Conservation (phyloP, 2,888 invertebrate species). For the Nemapogon koenigi region DNA sequence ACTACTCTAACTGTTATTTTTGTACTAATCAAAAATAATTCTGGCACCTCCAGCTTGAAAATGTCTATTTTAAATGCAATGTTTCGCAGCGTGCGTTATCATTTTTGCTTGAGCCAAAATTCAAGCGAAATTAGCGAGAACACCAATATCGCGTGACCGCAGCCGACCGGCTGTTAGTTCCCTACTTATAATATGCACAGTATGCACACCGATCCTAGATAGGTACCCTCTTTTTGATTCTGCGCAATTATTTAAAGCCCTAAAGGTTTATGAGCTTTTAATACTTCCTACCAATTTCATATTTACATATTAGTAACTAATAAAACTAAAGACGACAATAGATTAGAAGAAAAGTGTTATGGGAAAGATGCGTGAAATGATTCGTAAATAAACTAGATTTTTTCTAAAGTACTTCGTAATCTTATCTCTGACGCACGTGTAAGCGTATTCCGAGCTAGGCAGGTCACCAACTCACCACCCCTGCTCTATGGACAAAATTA, state of each 20-base stretch:
- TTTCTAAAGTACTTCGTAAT: too few relatives aligned
- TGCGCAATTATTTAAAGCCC: slow-evolving; percentile 2
- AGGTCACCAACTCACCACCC: too few relatives aligned
- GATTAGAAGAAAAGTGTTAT: too few relatives aligned
- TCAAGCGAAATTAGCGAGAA: slow-evolving; percentile 9
- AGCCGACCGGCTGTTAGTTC: slow-evolving; percentile 20
- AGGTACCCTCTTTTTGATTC: slow-evolving; percentile 6
- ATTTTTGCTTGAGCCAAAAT: slow-evolving; percentile 18
- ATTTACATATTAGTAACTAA: too few relatives aligned
- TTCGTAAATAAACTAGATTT: too few relatives aligned
- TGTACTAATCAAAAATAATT: too few relatives aligned
- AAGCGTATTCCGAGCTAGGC: too few relatives aligned
- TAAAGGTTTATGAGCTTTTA: slow-evolving; percentile 4
- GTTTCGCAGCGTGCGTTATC: slow-evolving; percentile 31
- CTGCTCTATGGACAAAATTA: too few relatives aligned
- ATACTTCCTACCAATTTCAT: slow-evolving; percentile 2
- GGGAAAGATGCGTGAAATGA: too few relatives aligned
- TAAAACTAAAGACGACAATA: too few relatives aligned
- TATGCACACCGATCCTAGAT: slow-evolving; percentile 14
- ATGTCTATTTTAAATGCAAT: neutral
- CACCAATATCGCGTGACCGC: slow-evolving; percentile 17
- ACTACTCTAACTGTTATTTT: too few relatives aligned
- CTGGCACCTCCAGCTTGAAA: slow-evolving; percentile 2
- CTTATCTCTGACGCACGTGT: too few relatives aligned
- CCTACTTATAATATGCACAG: slow-evolving; percentile 36